Evolutionary conservation across 2,888 invertebrate species (phyloP).

Genomic region (Cheilosia urbana): DNA sequence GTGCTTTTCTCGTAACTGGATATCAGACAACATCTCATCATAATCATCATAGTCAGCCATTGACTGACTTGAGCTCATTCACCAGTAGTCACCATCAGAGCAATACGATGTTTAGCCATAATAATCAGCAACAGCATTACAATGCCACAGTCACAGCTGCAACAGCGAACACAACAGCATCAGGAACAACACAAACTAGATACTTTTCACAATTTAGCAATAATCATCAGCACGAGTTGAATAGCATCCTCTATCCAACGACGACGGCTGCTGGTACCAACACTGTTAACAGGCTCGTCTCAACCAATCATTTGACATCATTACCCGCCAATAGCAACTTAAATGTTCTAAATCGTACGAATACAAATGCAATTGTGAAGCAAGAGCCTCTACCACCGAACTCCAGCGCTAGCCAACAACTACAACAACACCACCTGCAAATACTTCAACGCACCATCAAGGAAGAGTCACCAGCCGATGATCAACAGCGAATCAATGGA

Average conservation of each 20-base stretch:
- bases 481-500: conserved; percentile 57
- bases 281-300: conserved; percentile 61
- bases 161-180: conserved; percentile 72
- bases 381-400: conserved; percentile 69
- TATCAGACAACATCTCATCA: conserved; percentile 70
- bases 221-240: conserved; percentile 65
- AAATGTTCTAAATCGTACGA: conserved; percentile 52
- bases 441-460: conserved; percentile 57
- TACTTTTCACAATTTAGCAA: conserved; percentile 76
- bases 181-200: conserved; percentile 74
- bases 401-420: conserved; percentile 30
- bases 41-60: conserved; percentile 69
- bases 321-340: conserved; percentile 65
- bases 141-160: conserved; percentile 61
- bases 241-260: conserved; percentile 66
- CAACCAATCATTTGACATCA: conserved; percentile 51
- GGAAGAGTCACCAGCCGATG: conserved; percentile 48
- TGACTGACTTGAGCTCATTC: conserved; percentile 66
- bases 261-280: conserved; percentile 67
- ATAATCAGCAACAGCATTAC: conserved; percentile 77
- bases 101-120: conserved; percentile 73
- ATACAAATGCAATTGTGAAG: conserved; percentile 61
- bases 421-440: conserved; percentile 66
- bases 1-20: conserved; percentile 77
- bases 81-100: conserved; percentile 77